Percentiles rank a stretch among this genome's conserved stretches.
Evolutionary conservation across 2,113 vertebrate genomes (phyloP).

Genomic region (Siniperca knerii): DNA sequence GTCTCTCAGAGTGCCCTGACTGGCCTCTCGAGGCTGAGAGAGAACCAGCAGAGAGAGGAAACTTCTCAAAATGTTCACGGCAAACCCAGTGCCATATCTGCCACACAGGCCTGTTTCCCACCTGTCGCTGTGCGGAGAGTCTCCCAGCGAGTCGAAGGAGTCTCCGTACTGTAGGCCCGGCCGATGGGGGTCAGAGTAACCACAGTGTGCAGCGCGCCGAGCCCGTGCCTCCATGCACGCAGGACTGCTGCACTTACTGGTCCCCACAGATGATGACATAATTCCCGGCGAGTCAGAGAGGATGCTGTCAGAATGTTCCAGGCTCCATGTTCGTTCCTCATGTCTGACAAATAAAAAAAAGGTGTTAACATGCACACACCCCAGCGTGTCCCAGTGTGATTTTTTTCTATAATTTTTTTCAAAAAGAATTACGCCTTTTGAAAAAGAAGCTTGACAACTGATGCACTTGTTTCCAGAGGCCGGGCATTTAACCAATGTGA

Average conservation of each 20-base stretch:
- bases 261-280: constrained; percentile 96
- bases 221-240: constrained; percentile 93
- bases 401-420: background rate
- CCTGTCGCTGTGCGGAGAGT: constrained; percentile 98
- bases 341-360: constrained; percentile 85
- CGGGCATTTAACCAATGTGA: background rate
- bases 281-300: constrained; percentile 96
- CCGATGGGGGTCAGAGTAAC: constrained; percentile 87
- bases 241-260: constrained; percentile 99
- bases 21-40: constrained; percentile 63
- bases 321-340: constrained; percentile 96
- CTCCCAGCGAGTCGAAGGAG: constrained; percentile 94
- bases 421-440: background rate
- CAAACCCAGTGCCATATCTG: constrained; percentile 40
- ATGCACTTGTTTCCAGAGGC: background rate
- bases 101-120: constrained; percentile 74
- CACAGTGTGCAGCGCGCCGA: constrained; percentile 90
- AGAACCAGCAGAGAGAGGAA: constrained; percentile 67
- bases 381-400: constrained; percentile 11
- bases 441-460: background rate
- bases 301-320: constrained; percentile 94
- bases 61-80: constrained; percentile 58
- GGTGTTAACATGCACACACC: constrained; percentile 57
- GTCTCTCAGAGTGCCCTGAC: constrained; percentile 62
- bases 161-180: constrained; percentile 89